Base-by-base conservation (phyloP, 53 echinoderm and acorn worm species). In the Apostichopus leukothele region DNA sequence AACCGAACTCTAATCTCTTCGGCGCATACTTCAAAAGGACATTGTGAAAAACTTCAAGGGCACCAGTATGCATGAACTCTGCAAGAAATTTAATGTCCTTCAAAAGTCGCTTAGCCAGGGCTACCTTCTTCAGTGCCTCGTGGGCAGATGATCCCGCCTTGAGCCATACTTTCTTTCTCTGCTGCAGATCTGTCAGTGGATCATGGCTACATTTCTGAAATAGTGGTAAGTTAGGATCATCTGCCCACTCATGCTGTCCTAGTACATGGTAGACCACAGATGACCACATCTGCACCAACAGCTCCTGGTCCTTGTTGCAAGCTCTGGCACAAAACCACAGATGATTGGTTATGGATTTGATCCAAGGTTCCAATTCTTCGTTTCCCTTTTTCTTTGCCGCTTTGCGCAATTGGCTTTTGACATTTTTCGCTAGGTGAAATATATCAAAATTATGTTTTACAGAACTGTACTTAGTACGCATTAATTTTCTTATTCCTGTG, bases 361-460 rank as follows among this genome's bases (percentile, higher is more conserved):
- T 78, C 90, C 78, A 90, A 16, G 52, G 67, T 19, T 77, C 88
- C 9, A 90, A 18, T 12, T 21, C 87, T 78, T 22, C 73, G 78
- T 71, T 78, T 5, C 50, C 50, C 22, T 90, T 90, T 6, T 20
- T 7, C 73, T 90, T 86, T 14, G 86, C 86, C 6, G 55, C 86
- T 1, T 53, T 86, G 3, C 53, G 4, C 1, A 90, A 60, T 12
- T 74, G 74, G 51, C 76, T 86, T 18, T 21, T 60, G 26, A 86
- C 21, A 3, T 66, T 74, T 54, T 91, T 91, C 1, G 87, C 53
- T 20, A 91, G 25, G 23, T 91, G 87, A 86, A 77, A 87, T 12
- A 91, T 52, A 78, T 91, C 91, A 80, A 91, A 91, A 52, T 91
- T 86, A 51, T 91, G 91, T 5, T 22, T 14, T 5, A 91, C 78